phyloP scores from a whole-genome alignment of 1,140 invertebrate genomes.

The Procambarus virginalis region DNA sequence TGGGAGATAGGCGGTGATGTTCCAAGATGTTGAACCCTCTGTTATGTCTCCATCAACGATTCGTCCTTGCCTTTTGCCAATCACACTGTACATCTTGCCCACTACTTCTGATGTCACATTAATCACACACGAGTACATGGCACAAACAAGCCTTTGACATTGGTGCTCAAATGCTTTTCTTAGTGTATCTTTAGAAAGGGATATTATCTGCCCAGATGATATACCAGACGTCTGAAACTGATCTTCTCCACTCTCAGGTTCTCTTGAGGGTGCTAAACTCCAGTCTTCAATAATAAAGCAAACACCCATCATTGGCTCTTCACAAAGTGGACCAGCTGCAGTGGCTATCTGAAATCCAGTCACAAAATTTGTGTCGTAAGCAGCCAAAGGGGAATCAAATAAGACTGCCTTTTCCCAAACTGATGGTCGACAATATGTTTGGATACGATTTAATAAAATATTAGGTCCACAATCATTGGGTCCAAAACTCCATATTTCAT shows the following conservation, averaged over 20 bases:
- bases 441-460: slow-evolving; percentile 83
- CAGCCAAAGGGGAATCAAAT: slow-evolving; percentile 62
- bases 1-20: slow-evolving; percentile 90
- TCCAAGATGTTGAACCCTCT: slow-evolving; percentile 88
- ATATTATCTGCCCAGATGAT: slow-evolving; percentile 92
- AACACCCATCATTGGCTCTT: slow-evolving; percentile 96
- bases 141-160: slow-evolving; percentile 92
- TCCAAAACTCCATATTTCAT: slow-evolving; percentile 92
- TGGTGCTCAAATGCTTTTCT: slow-evolving; percentile 90
- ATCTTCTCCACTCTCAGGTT: slow-evolving; percentile 35
- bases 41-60: slow-evolving; percentile 91
- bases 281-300: slow-evolving; percentile 91
- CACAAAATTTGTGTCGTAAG: slow-evolving; percentile 86
- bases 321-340: slow-evolving; percentile 91
- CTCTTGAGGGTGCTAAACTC: slow-evolving; percentile 75
- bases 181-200: slow-evolving; percentile 91
- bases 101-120: slow-evolving; percentile 93
- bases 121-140: slow-evolving; percentile 97
- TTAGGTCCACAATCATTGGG: slow-evolving; percentile 92
- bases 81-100: slow-evolving; percentile 92
- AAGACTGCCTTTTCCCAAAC: slow-evolving; percentile 52
- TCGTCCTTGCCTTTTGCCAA: slow-evolving; percentile 90
- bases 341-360: slow-evolving; percentile 96
- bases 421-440: slow-evolving; percentile 57
- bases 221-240: slow-evolving; percentile 73